These are phyloP conservation scores for Clostera curtula DNA, from an alignment of 2,888 invertebrate species.

Conservation along the genomic window DNA sequence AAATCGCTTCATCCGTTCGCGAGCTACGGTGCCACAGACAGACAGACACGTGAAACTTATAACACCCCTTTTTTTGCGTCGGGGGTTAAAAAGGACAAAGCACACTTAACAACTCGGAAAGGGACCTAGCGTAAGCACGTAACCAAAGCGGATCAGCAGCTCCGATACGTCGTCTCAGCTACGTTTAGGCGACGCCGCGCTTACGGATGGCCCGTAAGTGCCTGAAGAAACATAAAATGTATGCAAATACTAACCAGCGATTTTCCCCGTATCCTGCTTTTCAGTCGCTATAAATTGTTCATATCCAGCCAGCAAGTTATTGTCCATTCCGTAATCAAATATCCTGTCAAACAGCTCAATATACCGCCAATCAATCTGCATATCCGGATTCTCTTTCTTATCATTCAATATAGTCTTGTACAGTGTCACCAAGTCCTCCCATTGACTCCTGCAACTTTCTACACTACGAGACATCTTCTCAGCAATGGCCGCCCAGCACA, in stretches of 20 bases:
- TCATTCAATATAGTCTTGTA: constrained; percentile 51
- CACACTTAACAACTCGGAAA: too few species aligned
- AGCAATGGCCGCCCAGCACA: constrained; percentile 47
- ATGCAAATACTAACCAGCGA: constrained; percentile 33
- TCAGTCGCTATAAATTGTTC: constrained; percentile 21
- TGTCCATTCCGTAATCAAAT: constrained; percentile 64
- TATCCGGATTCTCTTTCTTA: constrained; percentile 57
- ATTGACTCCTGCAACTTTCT: constrained; percentile 38
- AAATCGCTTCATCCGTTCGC: too few species aligned
- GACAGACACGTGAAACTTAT: too few species aligned
- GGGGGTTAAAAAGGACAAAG: too few species aligned
- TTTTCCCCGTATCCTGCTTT: constrained; percentile 22
- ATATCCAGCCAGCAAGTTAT: constrained; percentile 41
- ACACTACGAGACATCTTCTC: constrained; percentile 34
- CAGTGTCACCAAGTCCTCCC: constrained; percentile 43
- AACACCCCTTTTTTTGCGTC: too few species aligned
- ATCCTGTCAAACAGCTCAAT: constrained; percentile 63
- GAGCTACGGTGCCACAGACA: too few species aligned
- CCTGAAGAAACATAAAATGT: neutral
- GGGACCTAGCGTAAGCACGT: too few species aligned
- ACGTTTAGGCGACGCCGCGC: too few species aligned
- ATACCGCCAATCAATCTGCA: constrained; percentile 62
- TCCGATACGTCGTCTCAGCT: too few species aligned
- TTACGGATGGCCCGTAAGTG: too few species aligned
- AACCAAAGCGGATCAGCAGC: too few species aligned